A percentile compares a stretch with the other conserved stretches of the same genome.
These are phyloP conservation scores for Tamias sibiricus DNA, from an alignment of 2,113 vertebrate species.

Conservation along the genomic window DNA sequence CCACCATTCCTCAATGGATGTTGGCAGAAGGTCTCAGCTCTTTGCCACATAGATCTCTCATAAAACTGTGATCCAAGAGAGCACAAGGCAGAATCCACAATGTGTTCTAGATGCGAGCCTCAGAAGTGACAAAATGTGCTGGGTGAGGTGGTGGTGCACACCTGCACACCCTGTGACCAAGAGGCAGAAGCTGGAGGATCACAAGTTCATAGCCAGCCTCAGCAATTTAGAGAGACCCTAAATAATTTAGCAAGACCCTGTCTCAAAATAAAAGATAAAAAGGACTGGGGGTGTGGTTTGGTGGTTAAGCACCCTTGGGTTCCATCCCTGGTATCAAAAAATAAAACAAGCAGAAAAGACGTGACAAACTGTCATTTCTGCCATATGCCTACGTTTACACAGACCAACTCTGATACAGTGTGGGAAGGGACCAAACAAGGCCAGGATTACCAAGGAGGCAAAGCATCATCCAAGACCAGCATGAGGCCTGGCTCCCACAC, in stretches of 20 bases:
- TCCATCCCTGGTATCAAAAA: too few relatives aligned
- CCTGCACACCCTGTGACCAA: too few relatives aligned
- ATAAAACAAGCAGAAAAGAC: background rate
- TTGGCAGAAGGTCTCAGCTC: background rate
- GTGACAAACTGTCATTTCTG: background rate
- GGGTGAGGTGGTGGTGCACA: too few relatives aligned
- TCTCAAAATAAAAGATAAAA: too few relatives aligned
- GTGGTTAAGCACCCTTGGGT: too few relatives aligned
- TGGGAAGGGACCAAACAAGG: background rate
- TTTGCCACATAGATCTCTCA: background rate
- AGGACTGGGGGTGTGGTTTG: too few relatives aligned
- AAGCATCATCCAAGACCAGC: background rate
- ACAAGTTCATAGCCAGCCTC: too few relatives aligned
- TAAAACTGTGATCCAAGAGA: background rate
- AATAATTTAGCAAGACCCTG: too few relatives aligned
- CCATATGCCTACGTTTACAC: background rate
- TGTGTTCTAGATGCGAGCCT: background rate
- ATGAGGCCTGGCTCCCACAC: background rate
- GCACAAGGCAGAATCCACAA: background rate
- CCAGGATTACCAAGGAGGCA: background rate
- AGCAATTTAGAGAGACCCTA: too few relatives aligned
- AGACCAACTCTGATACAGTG: background rate
- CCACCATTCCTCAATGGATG: background rate
- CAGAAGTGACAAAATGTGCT: background rate
- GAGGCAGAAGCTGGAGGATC: too few relatives aligned